Evolutionary conservation across 2,888 invertebrate genomes (phyloP).

Genomic region (Lissonota sp.): DNA sequence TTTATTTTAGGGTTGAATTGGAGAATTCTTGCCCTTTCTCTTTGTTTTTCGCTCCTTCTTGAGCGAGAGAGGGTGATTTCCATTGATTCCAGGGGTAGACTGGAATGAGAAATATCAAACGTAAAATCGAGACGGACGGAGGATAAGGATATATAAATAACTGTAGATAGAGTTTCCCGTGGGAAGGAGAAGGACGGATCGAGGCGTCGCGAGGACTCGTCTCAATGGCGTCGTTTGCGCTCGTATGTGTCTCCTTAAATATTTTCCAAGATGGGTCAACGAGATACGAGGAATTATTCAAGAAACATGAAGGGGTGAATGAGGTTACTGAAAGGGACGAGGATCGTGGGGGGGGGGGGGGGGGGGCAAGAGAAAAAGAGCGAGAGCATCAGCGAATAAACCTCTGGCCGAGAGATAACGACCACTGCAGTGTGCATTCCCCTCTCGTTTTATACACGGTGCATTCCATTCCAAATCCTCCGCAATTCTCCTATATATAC

Average conservation of each 20-base stretch:
- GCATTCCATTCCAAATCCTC: too few species aligned
- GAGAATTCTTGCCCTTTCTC: too few species aligned
- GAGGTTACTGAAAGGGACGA: slow-evolving; percentile 16
- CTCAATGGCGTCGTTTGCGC: slow-evolving; percentile 45
- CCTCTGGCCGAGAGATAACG: slow-evolving; percentile 63
- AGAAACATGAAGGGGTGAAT: slow-evolving; percentile 61
- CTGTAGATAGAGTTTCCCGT: neutral
- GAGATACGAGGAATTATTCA: slow-evolving; percentile 76
- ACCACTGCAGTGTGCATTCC: slow-evolving; percentile 58
- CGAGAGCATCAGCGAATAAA: slow-evolving; percentile 56
- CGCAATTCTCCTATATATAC: neutral
- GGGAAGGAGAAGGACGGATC: neutral
- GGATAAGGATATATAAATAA: slow-evolving; percentile 5
- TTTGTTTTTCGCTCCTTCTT: too few species aligned
- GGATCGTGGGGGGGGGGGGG: slow-evolving; percentile 3
- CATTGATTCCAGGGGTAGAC: too few species aligned
- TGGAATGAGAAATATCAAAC: too few species aligned
- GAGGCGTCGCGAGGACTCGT: slow-evolving; percentile 29
- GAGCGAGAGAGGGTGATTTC: too few species aligned
- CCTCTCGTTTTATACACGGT: slow-evolving; percentile 11
- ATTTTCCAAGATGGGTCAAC: slow-evolving; percentile 74
- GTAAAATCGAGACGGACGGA: neutral
- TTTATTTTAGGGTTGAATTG: too few species aligned
- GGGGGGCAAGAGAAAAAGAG: slow-evolving; percentile 44
- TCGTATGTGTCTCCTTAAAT: slow-evolving; percentile 64